Conservation (phyloP, 2,797 vertebrate genomes). For the Ptychadena robeensis region DNA sequence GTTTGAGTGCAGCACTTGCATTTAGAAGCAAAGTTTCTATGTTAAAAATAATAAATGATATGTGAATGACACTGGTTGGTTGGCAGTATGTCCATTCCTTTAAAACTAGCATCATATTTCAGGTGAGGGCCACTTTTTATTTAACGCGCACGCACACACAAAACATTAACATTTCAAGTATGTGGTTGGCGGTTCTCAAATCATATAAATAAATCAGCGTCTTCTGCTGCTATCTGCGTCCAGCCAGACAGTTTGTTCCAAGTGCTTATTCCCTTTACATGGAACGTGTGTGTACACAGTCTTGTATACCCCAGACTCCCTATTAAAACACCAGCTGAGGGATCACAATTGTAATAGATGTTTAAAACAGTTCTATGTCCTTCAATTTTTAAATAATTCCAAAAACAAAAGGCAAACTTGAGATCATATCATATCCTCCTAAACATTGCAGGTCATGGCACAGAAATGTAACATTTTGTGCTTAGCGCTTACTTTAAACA, state of each 20-base stretch:
- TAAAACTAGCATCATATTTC: background rate
- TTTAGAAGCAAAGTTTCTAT: background rate
- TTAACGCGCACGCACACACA: background rate
- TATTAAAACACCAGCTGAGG: too few relatives aligned
- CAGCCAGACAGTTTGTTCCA: background rate
- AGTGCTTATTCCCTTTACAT: background rate
- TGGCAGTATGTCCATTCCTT: background rate
- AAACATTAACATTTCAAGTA: background rate
- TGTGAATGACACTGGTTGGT: background rate
- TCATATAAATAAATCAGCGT: background rate
- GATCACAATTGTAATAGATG: too few relatives aligned
- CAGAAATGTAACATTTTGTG: too few relatives aligned
- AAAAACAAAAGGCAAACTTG: too few relatives aligned
- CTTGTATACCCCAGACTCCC: background rate
- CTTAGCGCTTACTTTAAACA: too few relatives aligned
- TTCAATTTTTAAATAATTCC: too few relatives aligned
- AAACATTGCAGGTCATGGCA: too few relatives aligned
- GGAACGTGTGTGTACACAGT: background rate
- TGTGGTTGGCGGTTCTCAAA: background rate
- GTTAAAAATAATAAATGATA: background rate
- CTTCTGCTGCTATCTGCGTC: background rate
- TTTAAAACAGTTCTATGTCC: too few relatives aligned
- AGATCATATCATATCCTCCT: too few relatives aligned
- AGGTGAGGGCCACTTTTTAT: background rate
- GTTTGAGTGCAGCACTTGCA: background rate